phyloP scores from a whole-genome alignment of 1,140 invertebrate genomes.

The Pygmarrhopalites habei region DNA sequence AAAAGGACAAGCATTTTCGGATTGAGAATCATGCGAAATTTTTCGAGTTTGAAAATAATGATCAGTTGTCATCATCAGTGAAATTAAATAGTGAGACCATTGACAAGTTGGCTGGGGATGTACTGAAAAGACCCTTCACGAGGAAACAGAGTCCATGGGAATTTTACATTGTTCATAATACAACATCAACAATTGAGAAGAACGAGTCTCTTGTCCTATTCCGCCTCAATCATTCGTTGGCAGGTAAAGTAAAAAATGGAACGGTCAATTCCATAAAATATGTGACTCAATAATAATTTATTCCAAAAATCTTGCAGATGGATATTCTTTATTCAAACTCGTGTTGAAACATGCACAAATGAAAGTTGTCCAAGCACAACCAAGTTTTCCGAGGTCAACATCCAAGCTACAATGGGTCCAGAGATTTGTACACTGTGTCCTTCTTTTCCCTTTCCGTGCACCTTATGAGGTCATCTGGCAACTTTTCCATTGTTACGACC shows the following conservation, averaged over 20 bases:
- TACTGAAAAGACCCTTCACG: neutral
- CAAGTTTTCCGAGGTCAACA: neutral
- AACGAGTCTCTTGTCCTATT: neutral
- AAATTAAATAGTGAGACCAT: neutral
- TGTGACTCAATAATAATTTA: too few relatives aligned
- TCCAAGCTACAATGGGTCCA: neutral
- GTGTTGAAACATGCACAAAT: neutral
- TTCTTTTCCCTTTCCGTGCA: neutral
- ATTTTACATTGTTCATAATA: neutral
- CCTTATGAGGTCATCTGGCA: neutral
- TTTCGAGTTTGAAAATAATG: neutral
- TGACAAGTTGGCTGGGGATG: neutral
- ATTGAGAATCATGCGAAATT: conserved; percentile 10
- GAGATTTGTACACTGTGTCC: neutral
- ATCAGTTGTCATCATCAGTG: neutral
- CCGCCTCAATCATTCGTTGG: neutral
- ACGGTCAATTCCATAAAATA: too few relatives aligned
- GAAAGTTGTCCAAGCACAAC: neutral
- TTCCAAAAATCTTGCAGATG: conserved; percentile 1
- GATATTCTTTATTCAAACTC: neutral
- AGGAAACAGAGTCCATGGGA: neutral
- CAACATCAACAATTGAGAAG: neutral
- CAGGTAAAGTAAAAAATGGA: too few relatives aligned
- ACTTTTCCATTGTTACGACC: neutral
- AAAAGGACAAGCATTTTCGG: conserved; percentile 10